Evolutionary conservation across 2,888 invertebrate genomes (phyloP).

Genomic region (Lobophora halterata): DNA sequence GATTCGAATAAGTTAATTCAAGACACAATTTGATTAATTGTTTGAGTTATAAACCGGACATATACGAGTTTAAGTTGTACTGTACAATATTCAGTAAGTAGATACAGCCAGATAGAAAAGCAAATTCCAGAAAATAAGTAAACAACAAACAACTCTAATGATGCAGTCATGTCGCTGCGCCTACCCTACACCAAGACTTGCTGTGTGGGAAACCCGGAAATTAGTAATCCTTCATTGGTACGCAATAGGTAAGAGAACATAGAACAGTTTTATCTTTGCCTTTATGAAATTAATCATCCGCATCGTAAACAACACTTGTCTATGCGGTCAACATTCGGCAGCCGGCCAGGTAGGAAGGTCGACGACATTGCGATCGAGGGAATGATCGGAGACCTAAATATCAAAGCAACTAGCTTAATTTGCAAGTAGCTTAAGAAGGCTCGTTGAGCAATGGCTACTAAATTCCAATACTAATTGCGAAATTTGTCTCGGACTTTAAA

Average conservation of each 20-base stretch:
- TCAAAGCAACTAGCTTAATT: slow-evolving; percentile 9
- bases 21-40: not conserved
- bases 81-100: no score
- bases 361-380: slow-evolving; percentile 39
- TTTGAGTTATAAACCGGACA: no score
- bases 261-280: slow-evolving; percentile 14
- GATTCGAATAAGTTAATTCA: slow-evolving; percentile 14
- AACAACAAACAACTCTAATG: slow-evolving; percentile 19
- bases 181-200: slow-evolving; percentile 40
- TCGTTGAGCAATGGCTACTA: slow-evolving; percentile 6
- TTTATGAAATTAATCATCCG: slow-evolving; percentile 31
- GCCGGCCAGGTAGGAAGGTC: slow-evolving; percentile 42
- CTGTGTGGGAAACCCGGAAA: slow-evolving; percentile 49
- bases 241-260: slow-evolving; percentile 21
- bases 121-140: slow-evolving; percentile 10
- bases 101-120: no score
- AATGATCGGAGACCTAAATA: slow-evolving; percentile 26
- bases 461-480: slow-evolving; percentile 11
- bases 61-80: no score
- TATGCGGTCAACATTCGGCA: slow-evolving; percentile 40
- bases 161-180: slow-evolving; percentile 18
- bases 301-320: slow-evolving; percentile 36
- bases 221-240: slow-evolving; percentile 34
- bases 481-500: slow-evolving; percentile 11
- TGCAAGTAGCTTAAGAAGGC: slow-evolving; percentile 8